phyloP scores from a whole-genome alignment of 2,888 invertebrate species.

The Strigamia maritima region DNA sequence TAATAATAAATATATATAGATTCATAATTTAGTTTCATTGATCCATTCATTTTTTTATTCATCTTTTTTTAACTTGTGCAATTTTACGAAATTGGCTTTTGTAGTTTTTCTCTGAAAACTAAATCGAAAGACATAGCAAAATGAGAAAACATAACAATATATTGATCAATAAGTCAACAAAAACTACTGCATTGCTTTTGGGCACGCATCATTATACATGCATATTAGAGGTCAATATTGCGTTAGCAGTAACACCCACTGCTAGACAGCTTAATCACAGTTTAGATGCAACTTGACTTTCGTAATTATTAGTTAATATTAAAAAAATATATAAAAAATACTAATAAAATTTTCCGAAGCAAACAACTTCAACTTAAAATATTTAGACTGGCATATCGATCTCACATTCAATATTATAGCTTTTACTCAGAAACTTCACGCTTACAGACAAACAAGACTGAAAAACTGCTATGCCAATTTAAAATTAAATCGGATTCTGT shows the following conservation, averaged over 20 bases:
- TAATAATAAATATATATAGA: too few relatives aligned
- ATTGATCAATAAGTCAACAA: conserved; percentile 7
- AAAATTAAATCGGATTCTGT: too few relatives aligned
- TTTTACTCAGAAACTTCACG: not conserved
- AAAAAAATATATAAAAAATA: not conserved
- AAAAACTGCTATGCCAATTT: not conserved
- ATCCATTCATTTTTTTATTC: not conserved
- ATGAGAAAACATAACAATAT: not conserved
- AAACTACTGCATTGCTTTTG: not conserved
- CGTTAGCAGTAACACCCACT: not conserved
- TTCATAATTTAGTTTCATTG: too few relatives aligned
- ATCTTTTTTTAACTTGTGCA: not conserved
- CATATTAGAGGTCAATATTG: conserved; percentile 10
- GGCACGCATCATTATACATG: not conserved
- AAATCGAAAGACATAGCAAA: not conserved
- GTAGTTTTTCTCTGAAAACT: not conserved
- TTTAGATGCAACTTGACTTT: not conserved
- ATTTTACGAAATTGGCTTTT: not conserved
- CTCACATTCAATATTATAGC: not conserved
- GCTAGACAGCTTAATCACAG: conserved; percentile 1
- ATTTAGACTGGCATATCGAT: not conserved
- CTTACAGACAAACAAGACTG: not conserved
- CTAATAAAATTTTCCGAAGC: not conserved
- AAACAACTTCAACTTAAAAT: not conserved
- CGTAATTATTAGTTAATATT: not conserved